Evolutionary conservation across 2,113 vertebrate species (phyloP).

Genomic region (Peromyscus leucopus): DNA sequence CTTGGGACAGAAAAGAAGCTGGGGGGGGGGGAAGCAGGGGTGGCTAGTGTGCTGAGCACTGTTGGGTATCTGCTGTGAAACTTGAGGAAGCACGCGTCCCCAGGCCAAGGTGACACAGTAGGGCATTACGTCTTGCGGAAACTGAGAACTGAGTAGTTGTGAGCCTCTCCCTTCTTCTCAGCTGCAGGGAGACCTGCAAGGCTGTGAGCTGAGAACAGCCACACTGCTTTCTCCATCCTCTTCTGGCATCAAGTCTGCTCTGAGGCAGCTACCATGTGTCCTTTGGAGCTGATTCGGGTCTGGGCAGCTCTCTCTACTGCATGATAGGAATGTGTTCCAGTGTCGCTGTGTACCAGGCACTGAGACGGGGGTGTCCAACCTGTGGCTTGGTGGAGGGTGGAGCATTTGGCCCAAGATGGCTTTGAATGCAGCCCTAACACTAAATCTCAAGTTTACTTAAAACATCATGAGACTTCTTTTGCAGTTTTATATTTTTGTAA

Average conservation of each 20-base stretch:
- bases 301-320: background rate
- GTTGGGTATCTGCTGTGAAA: background rate
- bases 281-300: rapidly evolving
- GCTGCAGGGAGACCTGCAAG: too few relatives aligned
- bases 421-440: background rate
- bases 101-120: background rate
- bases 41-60: rapidly evolving
- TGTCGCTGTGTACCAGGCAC: background rate
- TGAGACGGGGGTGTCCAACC: background rate
- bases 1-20: background rate
- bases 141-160: background rate
- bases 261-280: background rate
- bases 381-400: background rate
- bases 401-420: background rate
- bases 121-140: background rate
- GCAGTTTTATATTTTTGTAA: background rate
- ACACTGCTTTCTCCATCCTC: rapidly evolving
- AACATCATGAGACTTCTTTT: background rate
- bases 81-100: rapidly evolving
- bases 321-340: too few relatives aligned
- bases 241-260: background rate
- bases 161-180: rapidly evolving
- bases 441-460: background rate
- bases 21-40: rapidly evolving
- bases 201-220: background rate